phyloP scores from a whole-genome alignment of 92 coral and sea anemone species.

The Zoanthus sansibaricus region DNA sequence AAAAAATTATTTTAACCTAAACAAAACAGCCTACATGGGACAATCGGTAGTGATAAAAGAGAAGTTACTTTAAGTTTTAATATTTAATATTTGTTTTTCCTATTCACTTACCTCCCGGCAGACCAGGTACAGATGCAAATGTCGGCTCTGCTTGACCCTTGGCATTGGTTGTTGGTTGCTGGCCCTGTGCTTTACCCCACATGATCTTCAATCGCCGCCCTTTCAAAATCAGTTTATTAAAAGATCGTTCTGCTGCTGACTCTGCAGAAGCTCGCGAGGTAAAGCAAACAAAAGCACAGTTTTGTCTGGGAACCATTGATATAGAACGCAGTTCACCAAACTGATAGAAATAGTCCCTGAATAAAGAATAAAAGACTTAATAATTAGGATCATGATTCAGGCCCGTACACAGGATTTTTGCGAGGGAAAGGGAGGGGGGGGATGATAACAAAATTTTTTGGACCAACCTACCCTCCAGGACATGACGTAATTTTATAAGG shows the following conservation, averaged over 20 bases:
- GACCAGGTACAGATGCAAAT: conserved; percentile 91
- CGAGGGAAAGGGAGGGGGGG: no score
- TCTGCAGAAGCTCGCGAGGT: conserved; percentile 91
- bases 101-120: conserved; percentile 89
- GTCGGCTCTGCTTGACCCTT: conserved; percentile 81
- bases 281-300: conserved; percentile 99
- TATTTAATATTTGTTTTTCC: background rate
- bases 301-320: conserved; percentile 98
- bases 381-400: no score
- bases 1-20: no score
- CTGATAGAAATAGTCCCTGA: conserved; percentile 97
- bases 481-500: no score
- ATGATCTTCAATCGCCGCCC: conserved; percentile 94
- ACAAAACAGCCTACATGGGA: no score
- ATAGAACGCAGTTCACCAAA: conserved; percentile 99
- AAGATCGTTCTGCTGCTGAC: conserved; percentile 95
- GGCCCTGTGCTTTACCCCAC: conserved; percentile 99
- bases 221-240: conserved; percentile 92
- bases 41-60: no score
- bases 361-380: background rate
- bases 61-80: no score
- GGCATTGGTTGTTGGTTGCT: conserved; percentile 76
- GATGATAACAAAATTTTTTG: no score
- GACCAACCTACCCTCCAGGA: no score
- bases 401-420: no score